These are phyloP conservation scores for Channa argus DNA, from an alignment of 2,113 vertebrate genomes.

Conservation along the genomic window DNA sequence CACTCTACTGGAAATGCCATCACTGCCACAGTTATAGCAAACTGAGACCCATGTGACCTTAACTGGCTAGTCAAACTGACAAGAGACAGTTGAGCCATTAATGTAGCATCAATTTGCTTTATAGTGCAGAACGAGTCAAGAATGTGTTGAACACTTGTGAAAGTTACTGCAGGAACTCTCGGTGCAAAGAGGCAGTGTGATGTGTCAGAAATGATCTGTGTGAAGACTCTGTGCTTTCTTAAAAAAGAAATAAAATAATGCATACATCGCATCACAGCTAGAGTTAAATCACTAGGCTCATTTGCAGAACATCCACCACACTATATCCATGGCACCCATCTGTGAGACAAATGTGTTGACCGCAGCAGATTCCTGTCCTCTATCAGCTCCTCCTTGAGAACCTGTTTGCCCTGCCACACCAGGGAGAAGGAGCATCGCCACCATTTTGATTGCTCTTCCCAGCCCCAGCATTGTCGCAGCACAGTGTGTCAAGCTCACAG, in stretches of 20 bases:
- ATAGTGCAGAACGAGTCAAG: conserved; percentile 19
- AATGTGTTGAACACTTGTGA: conserved; percentile 57
- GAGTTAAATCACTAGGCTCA: conserved; percentile 26
- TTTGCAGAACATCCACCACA: conserved; percentile 53
- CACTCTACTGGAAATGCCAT: conserved; percentile 11
- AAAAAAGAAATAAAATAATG: neutral
- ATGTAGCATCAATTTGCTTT: conserved; percentile 12
- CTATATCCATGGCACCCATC: conserved; percentile 45
- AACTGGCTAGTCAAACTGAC: conserved; percentile 2
- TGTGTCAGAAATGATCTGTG: conserved; percentile 2
- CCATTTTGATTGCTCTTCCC: conserved; percentile 86
- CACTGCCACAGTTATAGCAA: conserved; percentile 15
- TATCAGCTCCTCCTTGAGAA: conserved; percentile 76
- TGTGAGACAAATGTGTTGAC: conserved; percentile 56
- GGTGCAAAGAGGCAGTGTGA: conserved; percentile 4
- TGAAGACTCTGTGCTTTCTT: neutral
- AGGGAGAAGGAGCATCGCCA: conserved; percentile 80
- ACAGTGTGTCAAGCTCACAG: conserved; percentile 80
- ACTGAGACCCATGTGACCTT: conserved; percentile 24
- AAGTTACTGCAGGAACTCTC: conserved; percentile 51
- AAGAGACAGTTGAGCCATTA: conserved; percentile 22
- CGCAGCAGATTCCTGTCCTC: conserved; percentile 71
- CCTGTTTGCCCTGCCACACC: conserved; percentile 81
- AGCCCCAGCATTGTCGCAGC: conserved; percentile 83
- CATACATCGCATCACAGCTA: conserved; percentile 29